These are phyloP conservation scores for Bufo gargarizans DNA, from an alignment of 2,113 vertebrate species.

Conservation along the genomic window DNA sequence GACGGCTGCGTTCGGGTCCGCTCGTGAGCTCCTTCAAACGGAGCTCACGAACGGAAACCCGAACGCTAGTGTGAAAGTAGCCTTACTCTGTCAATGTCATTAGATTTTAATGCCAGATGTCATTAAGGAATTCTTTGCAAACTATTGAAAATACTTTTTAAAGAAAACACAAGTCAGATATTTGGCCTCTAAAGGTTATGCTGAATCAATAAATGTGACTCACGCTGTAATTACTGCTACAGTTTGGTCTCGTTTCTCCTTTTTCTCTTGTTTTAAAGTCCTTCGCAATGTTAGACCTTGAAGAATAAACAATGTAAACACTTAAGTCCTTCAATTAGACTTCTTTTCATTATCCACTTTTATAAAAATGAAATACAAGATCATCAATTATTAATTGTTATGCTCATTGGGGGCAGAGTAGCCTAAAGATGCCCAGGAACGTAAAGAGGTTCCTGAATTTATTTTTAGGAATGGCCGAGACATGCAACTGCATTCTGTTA, in stretches of 20 bases:
- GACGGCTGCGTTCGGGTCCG: too few species aligned
- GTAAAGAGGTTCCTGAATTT: neutral
- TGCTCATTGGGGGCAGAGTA: neutral
- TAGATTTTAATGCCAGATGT: too few species aligned
- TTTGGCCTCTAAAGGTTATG: neutral
- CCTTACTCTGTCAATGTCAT: too few species aligned
- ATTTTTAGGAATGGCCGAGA: neutral
- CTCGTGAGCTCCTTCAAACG: too few species aligned
- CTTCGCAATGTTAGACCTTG: neutral
- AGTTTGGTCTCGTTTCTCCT: neutral
- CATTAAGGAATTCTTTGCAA: too few species aligned
- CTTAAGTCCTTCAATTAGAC: neutral
- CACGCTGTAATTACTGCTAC: neutral
- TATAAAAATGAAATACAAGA: neutral
- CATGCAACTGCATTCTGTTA: too few species aligned
- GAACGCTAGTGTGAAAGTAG: too few species aligned
- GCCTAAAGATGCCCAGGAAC: neutral
- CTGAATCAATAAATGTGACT: neutral
- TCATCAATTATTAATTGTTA: neutral
- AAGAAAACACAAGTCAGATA: too few species aligned
- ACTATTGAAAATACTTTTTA: too few species aligned
- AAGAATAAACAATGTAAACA: conserved; percentile 7
- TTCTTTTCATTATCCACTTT: neutral
- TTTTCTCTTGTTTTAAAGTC: neutral
- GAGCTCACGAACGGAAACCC: too few species aligned